Evolutionary conservation across 2,888 invertebrate genomes (phyloP).

Genomic region (Mermis nigrescens): DNA sequence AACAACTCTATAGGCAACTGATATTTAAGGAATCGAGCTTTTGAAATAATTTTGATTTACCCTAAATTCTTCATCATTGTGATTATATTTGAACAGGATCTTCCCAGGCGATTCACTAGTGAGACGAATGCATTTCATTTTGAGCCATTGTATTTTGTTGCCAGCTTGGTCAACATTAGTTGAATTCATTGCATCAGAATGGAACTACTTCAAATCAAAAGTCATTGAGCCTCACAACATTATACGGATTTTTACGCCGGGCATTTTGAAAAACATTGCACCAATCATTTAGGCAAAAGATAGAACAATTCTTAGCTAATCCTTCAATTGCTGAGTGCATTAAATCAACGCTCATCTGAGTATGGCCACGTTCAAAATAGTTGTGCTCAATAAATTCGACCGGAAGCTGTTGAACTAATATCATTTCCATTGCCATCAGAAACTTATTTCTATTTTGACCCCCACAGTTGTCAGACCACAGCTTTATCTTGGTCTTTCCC

Average conservation of each 20-base stretch:
- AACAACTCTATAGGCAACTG: no score
- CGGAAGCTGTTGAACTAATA: neutral
- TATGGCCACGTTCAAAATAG: neutral
- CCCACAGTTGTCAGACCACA: neutral
- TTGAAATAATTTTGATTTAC: no score
- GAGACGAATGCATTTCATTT: neutral
- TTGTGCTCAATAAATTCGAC: neutral
- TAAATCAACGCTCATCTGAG: neutral
- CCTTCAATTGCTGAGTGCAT: neutral
- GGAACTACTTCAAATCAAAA: neutral
- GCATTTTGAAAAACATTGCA: neutral
- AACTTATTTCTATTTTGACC: slow-evolving; percentile 2
- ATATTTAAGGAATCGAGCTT: no score
- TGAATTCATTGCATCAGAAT: neutral
- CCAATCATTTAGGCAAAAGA: neutral
- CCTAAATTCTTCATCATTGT: no score
- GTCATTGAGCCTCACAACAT: neutral
- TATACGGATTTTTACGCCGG: neutral
- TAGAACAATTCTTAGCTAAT: neutral
- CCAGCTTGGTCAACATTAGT: neutral
- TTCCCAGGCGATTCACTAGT: neutral
- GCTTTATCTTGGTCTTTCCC: neutral
- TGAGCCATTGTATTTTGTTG: neutral
- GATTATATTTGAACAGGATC: neutral
- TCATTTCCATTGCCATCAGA: neutral